Conservation (phyloP, 2,797 vertebrate genomes). For the Tokudaia muenninki region DNA sequence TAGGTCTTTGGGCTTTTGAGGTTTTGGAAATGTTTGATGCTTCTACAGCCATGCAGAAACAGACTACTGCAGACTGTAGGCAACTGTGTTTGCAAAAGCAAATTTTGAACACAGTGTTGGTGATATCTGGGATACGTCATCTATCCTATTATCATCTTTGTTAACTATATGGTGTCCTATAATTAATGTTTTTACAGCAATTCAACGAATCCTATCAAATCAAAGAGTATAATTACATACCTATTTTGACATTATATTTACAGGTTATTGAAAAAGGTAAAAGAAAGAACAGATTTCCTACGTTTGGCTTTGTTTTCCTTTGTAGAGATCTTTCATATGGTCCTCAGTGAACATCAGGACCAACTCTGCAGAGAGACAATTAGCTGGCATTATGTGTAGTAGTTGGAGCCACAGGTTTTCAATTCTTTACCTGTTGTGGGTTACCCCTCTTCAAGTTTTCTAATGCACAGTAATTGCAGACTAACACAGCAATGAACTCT, state of each 20-base stretch:
- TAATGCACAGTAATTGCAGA: not conserved
- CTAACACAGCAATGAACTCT: not conserved
- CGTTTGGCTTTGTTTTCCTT: not conserved
- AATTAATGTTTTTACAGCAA: not conserved
- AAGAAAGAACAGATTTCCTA: not conserved
- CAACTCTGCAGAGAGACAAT: not conserved
- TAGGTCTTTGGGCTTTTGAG: not conserved
- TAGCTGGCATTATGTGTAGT: not conserved
- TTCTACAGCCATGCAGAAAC: not conserved
- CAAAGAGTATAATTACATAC: not conserved
- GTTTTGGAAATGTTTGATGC: not conserved
- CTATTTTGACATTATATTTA: not conserved
- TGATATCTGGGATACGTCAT: not conserved
- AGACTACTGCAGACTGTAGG: not conserved
- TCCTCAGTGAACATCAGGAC: fast-evolving
- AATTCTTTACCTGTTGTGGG: not conserved
- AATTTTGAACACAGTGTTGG: not conserved
- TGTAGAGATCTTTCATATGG: not conserved
- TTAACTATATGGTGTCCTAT: not conserved
- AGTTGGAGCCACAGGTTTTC: not conserved
- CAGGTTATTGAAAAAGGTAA: not conserved
- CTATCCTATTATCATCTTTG: not conserved
- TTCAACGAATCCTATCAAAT: not conserved
- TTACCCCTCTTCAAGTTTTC: not conserved
- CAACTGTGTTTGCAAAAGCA: not conserved